A percentile compares a stretch with the other conserved stretches of the same genome.
Conservation (phyloP, 2,113 vertebrate species). For the Thermophis baileyi region DNA sequence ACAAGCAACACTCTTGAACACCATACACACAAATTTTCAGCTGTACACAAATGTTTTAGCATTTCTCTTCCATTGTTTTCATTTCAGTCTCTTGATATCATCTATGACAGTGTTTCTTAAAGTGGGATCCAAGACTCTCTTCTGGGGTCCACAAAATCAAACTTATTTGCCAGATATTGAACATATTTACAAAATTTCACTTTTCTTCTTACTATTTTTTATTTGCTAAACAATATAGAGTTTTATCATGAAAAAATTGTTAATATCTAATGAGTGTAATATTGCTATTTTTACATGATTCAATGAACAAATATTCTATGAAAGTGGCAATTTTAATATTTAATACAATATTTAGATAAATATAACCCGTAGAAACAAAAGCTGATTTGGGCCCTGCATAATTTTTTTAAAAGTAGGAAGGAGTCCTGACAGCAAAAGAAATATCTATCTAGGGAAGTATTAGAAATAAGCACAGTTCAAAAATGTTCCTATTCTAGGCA, state of each 20-base stretch:
- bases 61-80: background rate
- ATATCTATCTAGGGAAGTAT: background rate
- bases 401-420: background rate
- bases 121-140: background rate
- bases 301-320: background rate
- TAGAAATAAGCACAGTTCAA: background rate
- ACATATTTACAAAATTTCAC: background rate
- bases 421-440: background rate
- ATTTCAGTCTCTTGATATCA: background rate
- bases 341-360: background rate
- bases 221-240: background rate
- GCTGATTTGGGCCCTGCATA: background rate
- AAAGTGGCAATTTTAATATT: background rate
- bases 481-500: background rate
- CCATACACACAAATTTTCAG: rapidly evolving
- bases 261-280: background rate
- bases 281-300: background rate
- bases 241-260: background rate
- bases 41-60: background rate
- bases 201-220: background rate
- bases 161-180: background rate
- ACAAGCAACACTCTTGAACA: constrained; percentile 2
- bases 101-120: background rate
- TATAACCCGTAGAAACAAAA: background rate
- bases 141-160: background rate